A percentile compares a stretch with the other conserved stretches of the same genome.
These are phyloP conservation scores for Dolichoris vasculosae DNA, from an alignment of 1,140 invertebrate genomes.

Conservation along the genomic window DNA sequence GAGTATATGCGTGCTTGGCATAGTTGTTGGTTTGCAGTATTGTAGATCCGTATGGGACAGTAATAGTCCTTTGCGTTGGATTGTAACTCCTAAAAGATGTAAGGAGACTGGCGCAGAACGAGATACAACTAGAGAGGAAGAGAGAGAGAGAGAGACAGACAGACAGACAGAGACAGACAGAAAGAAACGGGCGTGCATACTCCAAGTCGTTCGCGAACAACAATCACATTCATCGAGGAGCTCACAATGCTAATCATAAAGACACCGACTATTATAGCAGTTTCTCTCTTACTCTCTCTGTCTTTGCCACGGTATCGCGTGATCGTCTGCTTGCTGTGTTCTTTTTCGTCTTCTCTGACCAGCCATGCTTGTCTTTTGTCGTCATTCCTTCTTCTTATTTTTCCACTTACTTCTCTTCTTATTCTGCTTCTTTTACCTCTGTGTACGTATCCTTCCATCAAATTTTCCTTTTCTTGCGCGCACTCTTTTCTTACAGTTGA, in stretches of 20 bases:
- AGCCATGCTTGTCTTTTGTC: background rate
- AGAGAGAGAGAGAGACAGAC: background rate
- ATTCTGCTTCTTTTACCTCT: background rate
- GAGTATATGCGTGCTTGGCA: slow-evolving; percentile 71
- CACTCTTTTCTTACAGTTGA: slow-evolving; percentile 20
- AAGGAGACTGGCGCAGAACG: background rate
- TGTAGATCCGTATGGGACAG: background rate
- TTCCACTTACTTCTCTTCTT: background rate
- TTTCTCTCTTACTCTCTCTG: slow-evolving; percentile 46
- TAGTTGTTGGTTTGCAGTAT: slow-evolving; percentile 61
- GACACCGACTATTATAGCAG: slow-evolving; percentile 72
- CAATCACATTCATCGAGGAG: slow-evolving; percentile 73
- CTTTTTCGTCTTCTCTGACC: slow-evolving; percentile 6
- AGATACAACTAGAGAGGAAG: background rate
- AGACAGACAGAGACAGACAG: background rate
- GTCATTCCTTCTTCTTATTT: background rate
- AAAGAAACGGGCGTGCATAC: slow-evolving; percentile 58
- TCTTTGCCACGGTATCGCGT: background rate
- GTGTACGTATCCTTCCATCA: background rate
- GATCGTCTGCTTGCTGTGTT: background rate
- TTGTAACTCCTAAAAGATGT: background rate
- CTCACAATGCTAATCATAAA: slow-evolving; percentile 75
- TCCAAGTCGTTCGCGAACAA: slow-evolving; percentile 66
- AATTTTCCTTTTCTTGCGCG: slow-evolving; percentile 42
- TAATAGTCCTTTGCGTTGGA: background rate